Evolutionary conservation across 2,113 vertebrate genomes (phyloP).

Genomic region (Oryzias javanicus): DNA sequence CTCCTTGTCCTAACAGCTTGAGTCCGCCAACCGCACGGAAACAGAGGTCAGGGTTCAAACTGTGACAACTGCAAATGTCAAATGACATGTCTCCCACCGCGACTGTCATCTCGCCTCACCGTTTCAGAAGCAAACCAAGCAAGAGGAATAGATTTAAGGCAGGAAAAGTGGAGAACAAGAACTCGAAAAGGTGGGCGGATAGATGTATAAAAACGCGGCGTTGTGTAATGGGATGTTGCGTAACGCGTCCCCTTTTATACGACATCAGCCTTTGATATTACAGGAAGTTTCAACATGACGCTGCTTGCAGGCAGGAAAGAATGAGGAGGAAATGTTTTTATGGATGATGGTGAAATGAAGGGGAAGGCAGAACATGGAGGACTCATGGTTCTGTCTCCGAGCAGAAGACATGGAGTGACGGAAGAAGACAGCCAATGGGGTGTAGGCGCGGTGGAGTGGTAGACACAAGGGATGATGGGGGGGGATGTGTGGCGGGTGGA

Average conservation of each 20-base stretch:
- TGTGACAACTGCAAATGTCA: conserved; percentile 64
- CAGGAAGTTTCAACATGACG: conserved; percentile 11
- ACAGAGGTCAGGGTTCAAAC: conserved; percentile 60
- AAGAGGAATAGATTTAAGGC: conserved; percentile 13
- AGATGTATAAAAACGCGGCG: conserved; percentile 32
- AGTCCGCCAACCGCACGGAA: conserved; percentile 38
- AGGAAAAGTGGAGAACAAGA: conserved; percentile 15
- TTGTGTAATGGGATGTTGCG: conserved; percentile 53
- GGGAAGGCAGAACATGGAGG: conserved; percentile 20
- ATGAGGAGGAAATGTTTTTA: not conserved
- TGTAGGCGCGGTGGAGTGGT: conserved; percentile 30
- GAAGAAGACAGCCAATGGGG: conserved; percentile 70
- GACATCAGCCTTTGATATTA: conserved; percentile 38
- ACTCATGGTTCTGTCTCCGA: conserved; percentile 69
- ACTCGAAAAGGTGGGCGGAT: conserved; percentile 19
- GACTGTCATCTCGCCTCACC: conserved; percentile 58
- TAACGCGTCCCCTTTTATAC: conserved; percentile 53
- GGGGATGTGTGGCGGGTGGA: conserved; percentile 34
- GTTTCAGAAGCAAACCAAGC: conserved; percentile 26
- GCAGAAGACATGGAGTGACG: conserved; percentile 71
- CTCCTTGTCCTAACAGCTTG: conserved; percentile 41
- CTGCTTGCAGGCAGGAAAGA: conserved; percentile 11
- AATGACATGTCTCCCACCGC: conserved; percentile 46
- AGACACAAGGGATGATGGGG: conserved; percentile 10
- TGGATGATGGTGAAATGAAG: not conserved